Percentiles rank a stretch among this genome's conserved stretches.
Evolutionary conservation across 2,113 vertebrate species (phyloP).

Genomic region (Oxyruncus cristatus): DNA sequence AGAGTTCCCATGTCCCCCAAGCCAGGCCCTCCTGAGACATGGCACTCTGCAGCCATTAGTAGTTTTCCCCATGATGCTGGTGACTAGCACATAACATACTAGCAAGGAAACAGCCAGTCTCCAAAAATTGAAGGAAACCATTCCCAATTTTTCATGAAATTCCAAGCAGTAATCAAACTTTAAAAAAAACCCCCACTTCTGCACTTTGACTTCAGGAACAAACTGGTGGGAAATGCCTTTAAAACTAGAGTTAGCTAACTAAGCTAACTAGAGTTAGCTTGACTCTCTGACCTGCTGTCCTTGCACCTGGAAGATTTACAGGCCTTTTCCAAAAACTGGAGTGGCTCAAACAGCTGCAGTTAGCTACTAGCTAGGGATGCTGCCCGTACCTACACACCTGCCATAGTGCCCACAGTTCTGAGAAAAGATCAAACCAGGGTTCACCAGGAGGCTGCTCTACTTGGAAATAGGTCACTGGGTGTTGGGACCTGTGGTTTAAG

Average conservation of each 20-base stretch:
- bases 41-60: not conserved
- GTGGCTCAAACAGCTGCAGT: not conserved
- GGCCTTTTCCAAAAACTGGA: not conserved
- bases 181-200: not conserved
- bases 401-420: not conserved
- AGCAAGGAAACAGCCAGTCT: not conserved
- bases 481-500: not conserved
- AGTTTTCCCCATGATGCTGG: not conserved
- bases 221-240: not conserved
- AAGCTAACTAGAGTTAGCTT: no score
- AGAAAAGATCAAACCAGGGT: not conserved
- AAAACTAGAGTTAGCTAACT: no score
- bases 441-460: not conserved
- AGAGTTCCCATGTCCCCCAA: not conserved
- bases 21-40: not conserved
- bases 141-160: not conserved
- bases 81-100: not conserved
- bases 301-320: not conserved
- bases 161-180: not conserved
- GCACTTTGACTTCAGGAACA: not conserved
- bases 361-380: not conserved
- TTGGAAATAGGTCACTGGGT: conserved; percentile 12
- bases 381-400: not conserved
- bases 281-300: not conserved
- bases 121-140: fast-evolving